These are phyloP conservation scores for Nestor notabilis DNA, from an alignment of 2,113 vertebrate species.

Conservation along the genomic window DNA sequence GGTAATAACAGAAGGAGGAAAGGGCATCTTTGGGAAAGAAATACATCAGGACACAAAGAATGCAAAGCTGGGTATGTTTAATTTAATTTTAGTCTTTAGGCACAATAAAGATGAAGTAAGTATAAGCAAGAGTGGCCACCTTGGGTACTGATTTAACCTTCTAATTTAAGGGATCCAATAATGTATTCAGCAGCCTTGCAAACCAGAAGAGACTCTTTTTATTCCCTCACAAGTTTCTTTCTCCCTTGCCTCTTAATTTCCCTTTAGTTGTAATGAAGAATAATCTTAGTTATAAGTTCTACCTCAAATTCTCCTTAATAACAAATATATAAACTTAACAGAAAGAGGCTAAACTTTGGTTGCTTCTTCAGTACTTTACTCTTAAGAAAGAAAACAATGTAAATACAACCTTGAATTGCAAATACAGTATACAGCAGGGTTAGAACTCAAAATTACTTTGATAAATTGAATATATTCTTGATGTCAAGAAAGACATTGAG, in stretches of 20 bases:
- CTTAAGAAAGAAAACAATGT: not conserved
- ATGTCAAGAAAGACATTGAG: not conserved
- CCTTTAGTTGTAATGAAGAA: not conserved
- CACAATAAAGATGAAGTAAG: not conserved
- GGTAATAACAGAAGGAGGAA: slow-evolving; percentile 26
- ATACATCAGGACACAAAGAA: not conserved
- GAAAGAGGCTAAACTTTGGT: not conserved
- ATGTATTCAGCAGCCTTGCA: not conserved
- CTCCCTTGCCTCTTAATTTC: not conserved
- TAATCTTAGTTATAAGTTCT: not conserved
- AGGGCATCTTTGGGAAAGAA: slow-evolving; percentile 15
- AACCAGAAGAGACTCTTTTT: not conserved
- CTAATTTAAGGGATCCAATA: not conserved
- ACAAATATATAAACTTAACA: not conserved
- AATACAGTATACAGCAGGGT: not conserved
- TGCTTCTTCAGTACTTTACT: not conserved
- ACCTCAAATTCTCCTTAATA: not conserved
- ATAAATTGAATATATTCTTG: not conserved
- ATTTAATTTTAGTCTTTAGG: not conserved
- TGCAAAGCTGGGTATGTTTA: not conserved
- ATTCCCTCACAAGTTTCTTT: not conserved
- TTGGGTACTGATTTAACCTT: not conserved
- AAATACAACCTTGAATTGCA: not conserved
- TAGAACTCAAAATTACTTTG: not conserved
- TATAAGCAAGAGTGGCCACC: not conserved